A percentile compares a stretch with the other conserved stretches of the same genome.
These are phyloP conservation scores for Polypedilum vanderplanki DNA, from an alignment of 1,140 invertebrate species.

Conservation along the genomic window DNA sequence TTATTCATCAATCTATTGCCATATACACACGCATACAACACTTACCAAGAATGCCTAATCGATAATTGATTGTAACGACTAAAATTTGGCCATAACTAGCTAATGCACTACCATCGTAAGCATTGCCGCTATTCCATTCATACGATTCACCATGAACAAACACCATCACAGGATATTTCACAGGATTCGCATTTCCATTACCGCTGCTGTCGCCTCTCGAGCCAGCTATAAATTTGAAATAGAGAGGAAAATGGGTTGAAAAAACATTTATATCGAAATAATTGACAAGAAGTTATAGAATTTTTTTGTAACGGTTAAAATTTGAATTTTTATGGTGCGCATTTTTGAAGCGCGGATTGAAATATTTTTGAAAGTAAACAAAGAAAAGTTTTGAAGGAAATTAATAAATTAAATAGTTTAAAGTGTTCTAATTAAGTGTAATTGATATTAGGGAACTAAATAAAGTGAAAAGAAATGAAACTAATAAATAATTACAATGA, in stretches of 20 bases:
- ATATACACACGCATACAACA: constrained; percentile 33
- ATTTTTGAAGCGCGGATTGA: no score
- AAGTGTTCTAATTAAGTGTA: no score
- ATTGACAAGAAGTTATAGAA: no score
- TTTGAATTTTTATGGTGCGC: no score
- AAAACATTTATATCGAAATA: no score
- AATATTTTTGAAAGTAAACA: no score
- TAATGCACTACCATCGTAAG: constrained; percentile 88
- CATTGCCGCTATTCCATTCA: constrained; percentile 93
- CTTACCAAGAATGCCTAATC: constrained; percentile 91
- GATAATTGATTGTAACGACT: constrained; percentile 95
- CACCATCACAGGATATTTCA: constrained; percentile 78
- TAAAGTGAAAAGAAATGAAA: no score
- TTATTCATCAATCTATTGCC: neutral
- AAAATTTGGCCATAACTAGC: constrained; percentile 88
- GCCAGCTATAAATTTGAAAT: constrained; percentile 29
- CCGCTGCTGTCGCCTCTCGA: constrained; percentile 21
- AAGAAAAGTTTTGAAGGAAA: no score
- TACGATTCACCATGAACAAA: constrained; percentile 95
- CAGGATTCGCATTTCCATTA: constrained; percentile 37
- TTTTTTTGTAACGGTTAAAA: no score
- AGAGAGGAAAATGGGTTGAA: neutral
- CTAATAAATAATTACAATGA: no score
- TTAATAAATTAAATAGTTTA: no score
- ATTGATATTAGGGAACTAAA: no score